Base-by-base conservation (phyloP, 2,888 invertebrate species). In the Pediacus dermestoides region DNA sequence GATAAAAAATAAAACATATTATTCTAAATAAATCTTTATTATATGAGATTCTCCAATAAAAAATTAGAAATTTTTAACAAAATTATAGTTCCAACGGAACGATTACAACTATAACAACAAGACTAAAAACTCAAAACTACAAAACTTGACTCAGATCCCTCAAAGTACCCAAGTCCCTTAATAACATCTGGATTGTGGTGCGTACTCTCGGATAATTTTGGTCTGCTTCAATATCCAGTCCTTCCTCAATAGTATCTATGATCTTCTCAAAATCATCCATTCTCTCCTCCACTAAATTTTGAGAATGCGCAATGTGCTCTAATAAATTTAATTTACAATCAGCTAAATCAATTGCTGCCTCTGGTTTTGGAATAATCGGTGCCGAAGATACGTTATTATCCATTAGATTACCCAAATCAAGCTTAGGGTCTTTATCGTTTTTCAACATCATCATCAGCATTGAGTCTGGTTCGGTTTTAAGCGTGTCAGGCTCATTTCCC, bases 241-340 rank as follows among this genome's bases (percentile, higher is more conserved):
- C 73, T 52, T 80, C 78, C 65, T 81, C 66, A 59, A 67, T 63
- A 75, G 85, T 81, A 50, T 80, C 78, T 42, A 90, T 78, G 66
- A 87, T 82, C 6, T 80, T 77, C 68, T 88, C 88, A 34, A 90
- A 80, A 32, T 80, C 78, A 52, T 81, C 80, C 27, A 91, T 74
- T 23, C 85, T 67, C 1, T 81, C 77, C 63, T 87, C 81, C 16
- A 89, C 74, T 39, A 82, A 72, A 42, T 77, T 74, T 64, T 89
- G 87, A 58, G 83, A 82, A 48, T 85, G 80, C 55, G 81, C 78
- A 35, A 91, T 78, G 61, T 90, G 88, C 14, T 84, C 81, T 48
- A 90, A 70, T 32, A 92, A 72, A 37, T 85, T 80, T 55, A 82
- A 74, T 49, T 85, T 79, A 55, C 91, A 91, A 63, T 83, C 86